Base-by-base conservation (phyloP, 2,888 invertebrate genomes). In the Trachelus tabidus region DNA sequence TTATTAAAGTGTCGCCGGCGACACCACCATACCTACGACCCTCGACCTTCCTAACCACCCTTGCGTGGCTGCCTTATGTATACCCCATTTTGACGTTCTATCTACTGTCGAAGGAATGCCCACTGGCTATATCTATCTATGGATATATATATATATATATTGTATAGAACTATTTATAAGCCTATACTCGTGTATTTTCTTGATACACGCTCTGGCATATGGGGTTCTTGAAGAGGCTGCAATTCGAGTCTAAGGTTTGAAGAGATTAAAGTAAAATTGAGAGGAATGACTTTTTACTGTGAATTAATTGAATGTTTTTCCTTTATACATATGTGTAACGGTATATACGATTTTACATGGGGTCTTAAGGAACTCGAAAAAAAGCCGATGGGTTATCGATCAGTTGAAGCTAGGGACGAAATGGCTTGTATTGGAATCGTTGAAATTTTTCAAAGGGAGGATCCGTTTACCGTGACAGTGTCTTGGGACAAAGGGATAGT, bases 1-100 rank as follows among this genome's bases (percentile, higher is more conserved):
- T 88, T 88, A 88, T 88, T 89, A 88, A 88, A 88, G 85, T 85
- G 86, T 85, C 87, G 83, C 83, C 84, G 83, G 78, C 84, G 82
- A 76, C 81, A 30, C 68, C 71, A 71, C 71, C 71, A 31, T 71
- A 31, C 71, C 71, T 31, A 23, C 71, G 71, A 34, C 71, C 71
- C 71, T 34, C 71, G 33, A 71, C 33, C 31, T 31, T 71, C 71
- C 34, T 31, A 31, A 71, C 71, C 12, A 31, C 71, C 71, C 71
- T 31, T 34, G 71, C 31, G 71, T 11, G 71, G 31, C 71, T 33
- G 71, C 71, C 31, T 34, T 34, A 34, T 56, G 23, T 56, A 56
- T 56, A 23, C 23, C 23, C 56, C 15, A 56, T 56, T 56, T 56
- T 56, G 56, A 56, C 23, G 23, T 56, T 56, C 23, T 56, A 23